Evolutionary conservation across 2,113 vertebrate species (phyloP).

Genomic region (Lepus europaeus): DNA sequence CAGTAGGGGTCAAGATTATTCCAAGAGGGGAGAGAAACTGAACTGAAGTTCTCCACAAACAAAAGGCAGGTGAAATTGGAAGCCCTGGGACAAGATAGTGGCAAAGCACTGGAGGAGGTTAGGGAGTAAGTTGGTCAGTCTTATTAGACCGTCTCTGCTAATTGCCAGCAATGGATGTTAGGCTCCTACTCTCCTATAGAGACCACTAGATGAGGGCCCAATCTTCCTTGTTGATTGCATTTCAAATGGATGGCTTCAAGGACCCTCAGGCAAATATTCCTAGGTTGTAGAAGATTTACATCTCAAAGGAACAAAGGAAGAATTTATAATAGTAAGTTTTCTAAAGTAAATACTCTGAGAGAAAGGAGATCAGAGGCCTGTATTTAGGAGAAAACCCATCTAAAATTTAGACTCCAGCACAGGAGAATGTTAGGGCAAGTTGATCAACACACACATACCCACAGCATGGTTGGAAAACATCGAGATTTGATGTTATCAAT

Average conservation of each 20-base stretch:
- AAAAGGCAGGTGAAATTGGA: neutral
- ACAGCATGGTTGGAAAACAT: neutral
- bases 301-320: neutral
- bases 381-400: neutral
- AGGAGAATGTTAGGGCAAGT: neutral
- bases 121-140: neutral
- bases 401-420: neutral
- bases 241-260: neutral
- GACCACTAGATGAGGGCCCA: neutral
- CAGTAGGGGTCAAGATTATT: neutral
- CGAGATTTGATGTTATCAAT: neutral
- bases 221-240: neutral
- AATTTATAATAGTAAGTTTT: neutral
- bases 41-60: neutral
- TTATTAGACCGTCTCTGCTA: neutral
- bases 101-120: neutral
- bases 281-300: neutral
- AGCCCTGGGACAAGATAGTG: neutral
- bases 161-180: neutral
- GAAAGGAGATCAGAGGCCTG: neutral
- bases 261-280: neutral
- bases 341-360: neutral
- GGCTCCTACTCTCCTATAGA: neutral
- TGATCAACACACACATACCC: neutral
- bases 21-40: neutral